Evolutionary conservation across 2,113 vertebrate species (phyloP).

Genomic region (Theristicus caerulescens): DNA sequence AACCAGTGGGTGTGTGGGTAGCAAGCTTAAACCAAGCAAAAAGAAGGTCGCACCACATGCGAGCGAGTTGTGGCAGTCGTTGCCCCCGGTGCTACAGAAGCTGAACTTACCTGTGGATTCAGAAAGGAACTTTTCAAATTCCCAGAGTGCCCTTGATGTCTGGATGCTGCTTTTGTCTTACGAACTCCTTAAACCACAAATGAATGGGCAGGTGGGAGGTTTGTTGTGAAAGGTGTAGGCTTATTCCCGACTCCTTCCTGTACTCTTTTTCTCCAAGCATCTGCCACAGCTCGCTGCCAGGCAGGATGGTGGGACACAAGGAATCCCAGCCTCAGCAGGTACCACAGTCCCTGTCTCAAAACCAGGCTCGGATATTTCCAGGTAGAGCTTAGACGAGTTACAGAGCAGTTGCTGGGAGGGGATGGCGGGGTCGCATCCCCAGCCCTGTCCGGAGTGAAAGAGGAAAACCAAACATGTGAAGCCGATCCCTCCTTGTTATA

Average conservation of each 20-base stretch:
- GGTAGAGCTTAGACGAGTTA: neutral
- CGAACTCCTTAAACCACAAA: neutral
- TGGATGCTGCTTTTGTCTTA: neutral
- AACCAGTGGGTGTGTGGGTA: neutral
- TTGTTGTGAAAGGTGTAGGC: neutral
- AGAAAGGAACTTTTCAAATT: neutral
- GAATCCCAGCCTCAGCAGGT: neutral
- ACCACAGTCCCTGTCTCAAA: neutral
- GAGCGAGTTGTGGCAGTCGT: neutral
- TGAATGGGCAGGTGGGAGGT: neutral
- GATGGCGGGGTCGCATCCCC: neutral
- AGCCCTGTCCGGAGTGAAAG: fast-evolving
- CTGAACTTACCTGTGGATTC: neutral
- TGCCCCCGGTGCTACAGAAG: neutral
- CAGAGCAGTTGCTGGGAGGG: neutral
- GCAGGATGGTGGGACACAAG: neutral
- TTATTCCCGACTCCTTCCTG: neutral
- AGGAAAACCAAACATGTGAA: neutral
- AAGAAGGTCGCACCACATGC: fast-evolving
- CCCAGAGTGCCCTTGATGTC: neutral
- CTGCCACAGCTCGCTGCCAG: fast-evolving
- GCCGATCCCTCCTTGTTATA: neutral
- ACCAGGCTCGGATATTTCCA: neutral
- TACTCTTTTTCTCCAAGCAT: neutral
- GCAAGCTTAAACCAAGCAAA: neutral